A percentile compares a stretch with the other conserved stretches of the same genome.
Evolutionary conservation across 2,797 vertebrate species (phyloP).

Genomic region (Pyrocephalus nanus): DNA sequence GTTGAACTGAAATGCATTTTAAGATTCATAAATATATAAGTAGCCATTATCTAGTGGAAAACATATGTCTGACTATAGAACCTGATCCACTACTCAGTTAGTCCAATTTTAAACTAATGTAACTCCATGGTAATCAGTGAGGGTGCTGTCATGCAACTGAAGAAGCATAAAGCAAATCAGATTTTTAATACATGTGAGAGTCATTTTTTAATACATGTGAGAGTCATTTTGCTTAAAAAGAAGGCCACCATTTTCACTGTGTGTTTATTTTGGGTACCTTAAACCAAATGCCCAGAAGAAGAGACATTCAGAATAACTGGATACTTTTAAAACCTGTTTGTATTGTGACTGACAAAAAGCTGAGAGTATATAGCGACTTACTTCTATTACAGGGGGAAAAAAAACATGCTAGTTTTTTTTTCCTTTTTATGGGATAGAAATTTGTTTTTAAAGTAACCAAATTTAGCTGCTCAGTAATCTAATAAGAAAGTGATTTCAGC

Average conservation of each 20-base stretch:
- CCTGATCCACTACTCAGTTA: slow-evolving; percentile 18
- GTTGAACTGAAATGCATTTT: slow-evolving; percentile 66
- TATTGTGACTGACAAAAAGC: neutral
- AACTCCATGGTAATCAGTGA: neutral
- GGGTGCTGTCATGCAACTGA: neutral
- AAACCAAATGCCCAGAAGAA: neutral
- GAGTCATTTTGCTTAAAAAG: neutral
- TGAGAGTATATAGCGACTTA: neutral
- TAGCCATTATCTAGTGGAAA: slow-evolving; percentile 62
- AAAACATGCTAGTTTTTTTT: neutral
- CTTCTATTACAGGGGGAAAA: neutral
- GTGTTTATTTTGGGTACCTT: neutral
- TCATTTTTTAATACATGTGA: neutral
- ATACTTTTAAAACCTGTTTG: neutral
- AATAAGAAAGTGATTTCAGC: neutral
- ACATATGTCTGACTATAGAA: slow-evolving; percentile 34
- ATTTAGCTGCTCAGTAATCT: neutral
- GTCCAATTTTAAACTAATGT: slow-evolving; percentile 40
- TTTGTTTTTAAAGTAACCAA: neutral
- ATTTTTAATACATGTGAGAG: neutral
- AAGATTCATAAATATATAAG: slow-evolving; percentile 71
- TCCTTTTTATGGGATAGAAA: neutral
- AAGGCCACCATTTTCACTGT: neutral
- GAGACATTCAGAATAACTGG: neutral
- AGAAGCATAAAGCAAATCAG: neutral